A percentile compares a stretch with the other conserved stretches of the same genome.
These are phyloP conservation scores for Hafferia zeledoni DNA, from an alignment of 2,797 vertebrate species.

Conservation along the genomic window DNA sequence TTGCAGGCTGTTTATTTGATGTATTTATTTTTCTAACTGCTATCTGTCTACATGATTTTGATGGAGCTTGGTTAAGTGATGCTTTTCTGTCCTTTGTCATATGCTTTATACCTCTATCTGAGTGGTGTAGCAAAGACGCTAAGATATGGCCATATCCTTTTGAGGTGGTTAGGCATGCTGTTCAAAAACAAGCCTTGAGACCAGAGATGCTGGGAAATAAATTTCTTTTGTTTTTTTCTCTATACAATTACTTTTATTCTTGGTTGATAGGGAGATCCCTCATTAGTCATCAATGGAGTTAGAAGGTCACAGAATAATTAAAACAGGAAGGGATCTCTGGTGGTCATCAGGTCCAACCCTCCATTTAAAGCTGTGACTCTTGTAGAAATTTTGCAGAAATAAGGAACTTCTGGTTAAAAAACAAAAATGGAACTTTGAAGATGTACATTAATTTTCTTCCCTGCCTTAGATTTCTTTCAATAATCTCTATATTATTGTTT, in stretches of 20 bases:
- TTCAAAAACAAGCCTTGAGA: neutral
- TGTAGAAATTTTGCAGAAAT: neutral
- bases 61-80: neutral
- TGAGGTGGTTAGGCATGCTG: neutral
- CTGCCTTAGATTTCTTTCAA: neutral
- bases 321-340: neutral
- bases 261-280: neutral
- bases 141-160: neutral
- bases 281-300: neutral
- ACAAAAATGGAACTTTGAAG: neutral
- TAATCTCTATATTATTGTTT: neutral
- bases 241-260: neutral
- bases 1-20: neutral
- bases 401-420: neutral
- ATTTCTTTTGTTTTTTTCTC: neutral
- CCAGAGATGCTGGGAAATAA: neutral
- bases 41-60: neutral
- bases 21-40: neutral
- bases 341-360: accelerated
- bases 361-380: neutral
- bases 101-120: neutral
- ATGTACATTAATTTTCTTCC: neutral
- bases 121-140: neutral
- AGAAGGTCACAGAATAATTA: neutral
- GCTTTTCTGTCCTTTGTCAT: neutral